phyloP scores from a whole-genome alignment of 2,113 vertebrate species.

The Atherinomorus stipes region DNA sequence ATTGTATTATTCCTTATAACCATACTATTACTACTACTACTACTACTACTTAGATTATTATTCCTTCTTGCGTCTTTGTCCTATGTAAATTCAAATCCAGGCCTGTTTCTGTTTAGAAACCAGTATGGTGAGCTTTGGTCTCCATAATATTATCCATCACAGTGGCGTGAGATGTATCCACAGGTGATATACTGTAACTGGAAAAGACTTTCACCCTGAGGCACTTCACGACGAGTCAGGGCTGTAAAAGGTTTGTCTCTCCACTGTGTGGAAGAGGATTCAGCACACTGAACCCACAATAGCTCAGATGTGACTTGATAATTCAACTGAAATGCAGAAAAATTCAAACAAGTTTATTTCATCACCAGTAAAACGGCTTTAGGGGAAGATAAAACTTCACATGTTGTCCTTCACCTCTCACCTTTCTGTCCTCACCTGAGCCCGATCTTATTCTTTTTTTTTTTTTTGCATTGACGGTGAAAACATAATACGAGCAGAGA shows the following conservation, averaged over 20 bases:
- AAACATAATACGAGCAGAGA: not conserved
- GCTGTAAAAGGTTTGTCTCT: conserved; percentile 20
- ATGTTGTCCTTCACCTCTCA: conserved; percentile 10
- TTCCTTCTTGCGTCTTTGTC: not conserved
- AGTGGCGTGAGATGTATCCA: conserved; percentile 8
- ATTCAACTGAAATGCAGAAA: conserved; percentile 17
- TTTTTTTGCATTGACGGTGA: not conserved
- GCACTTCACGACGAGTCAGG: too few relatives aligned
- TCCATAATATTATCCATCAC: conserved; percentile 9
- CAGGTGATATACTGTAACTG: conserved; percentile 25
- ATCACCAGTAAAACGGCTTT: not conserved
- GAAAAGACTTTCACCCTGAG: conserved; percentile 7
- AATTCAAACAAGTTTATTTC: not conserved
- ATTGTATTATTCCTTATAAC: too few relatives aligned
- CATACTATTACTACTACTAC: too few relatives aligned
- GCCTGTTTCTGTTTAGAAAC: not conserved
- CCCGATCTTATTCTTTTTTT: not conserved
- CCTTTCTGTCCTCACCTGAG: not conserved
- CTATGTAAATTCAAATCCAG: not conserved
- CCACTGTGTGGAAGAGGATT: not conserved
- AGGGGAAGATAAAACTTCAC: conserved; percentile 5
- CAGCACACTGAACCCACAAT: not conserved
- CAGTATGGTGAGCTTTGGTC: conserved; percentile 5
- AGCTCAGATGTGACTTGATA: not conserved
- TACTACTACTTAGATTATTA: too few relatives aligned